These are phyloP conservation scores for Chymomyza procnemis DNA, from an alignment of 2,888 invertebrate genomes.

Conservation along the genomic window DNA sequence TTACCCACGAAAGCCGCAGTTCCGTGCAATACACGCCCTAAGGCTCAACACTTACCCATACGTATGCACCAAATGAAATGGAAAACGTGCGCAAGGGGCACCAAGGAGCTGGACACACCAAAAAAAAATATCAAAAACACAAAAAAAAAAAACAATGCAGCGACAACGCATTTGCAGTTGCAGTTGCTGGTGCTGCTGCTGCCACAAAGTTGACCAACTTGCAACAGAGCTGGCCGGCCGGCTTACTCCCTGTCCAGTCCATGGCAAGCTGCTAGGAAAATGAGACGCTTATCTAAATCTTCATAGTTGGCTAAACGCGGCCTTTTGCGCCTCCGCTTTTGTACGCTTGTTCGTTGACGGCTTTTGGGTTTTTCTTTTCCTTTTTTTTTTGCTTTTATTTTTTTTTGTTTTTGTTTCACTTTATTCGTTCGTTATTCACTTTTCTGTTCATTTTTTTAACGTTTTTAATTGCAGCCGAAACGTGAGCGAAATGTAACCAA, in stretches of 20 bases:
- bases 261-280: slow-evolving; percentile 63
- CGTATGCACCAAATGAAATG: slow-evolving; percentile 59
- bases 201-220: slow-evolving; percentile 1
- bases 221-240: slow-evolving; percentile 15
- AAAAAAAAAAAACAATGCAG: slow-evolving; percentile 8
- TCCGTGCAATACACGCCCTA: slow-evolving; percentile 30
- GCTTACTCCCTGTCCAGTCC: slow-evolving; percentile 20
- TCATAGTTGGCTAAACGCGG: slow-evolving; percentile 79
- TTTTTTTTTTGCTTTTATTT: slow-evolving; percentile 28
- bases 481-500: slow-evolving; percentile 73
- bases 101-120: neutral
- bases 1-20: slow-evolving; percentile 52
- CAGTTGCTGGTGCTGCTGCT: neutral
- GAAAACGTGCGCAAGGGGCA: slow-evolving; percentile 50
- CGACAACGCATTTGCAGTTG: neutral
- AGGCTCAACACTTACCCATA: slow-evolving; percentile 3
- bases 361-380: slow-evolving; percentile 2
- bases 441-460: slow-evolving; percentile 43
- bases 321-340: slow-evolving; percentile 68
- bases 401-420: slow-evolving; percentile 28
- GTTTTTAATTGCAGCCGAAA: slow-evolving; percentile 75
- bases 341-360: slow-evolving; percentile 30
- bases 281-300: slow-evolving; percentile 78
- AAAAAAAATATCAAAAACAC: slow-evolving; percentile 6
- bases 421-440: slow-evolving; percentile 23